Evolutionary conservation across 2,888 invertebrate genomes (phyloP), one percentile per base, ranked within the genome.

Genomic region (Macaria notata): DNA sequence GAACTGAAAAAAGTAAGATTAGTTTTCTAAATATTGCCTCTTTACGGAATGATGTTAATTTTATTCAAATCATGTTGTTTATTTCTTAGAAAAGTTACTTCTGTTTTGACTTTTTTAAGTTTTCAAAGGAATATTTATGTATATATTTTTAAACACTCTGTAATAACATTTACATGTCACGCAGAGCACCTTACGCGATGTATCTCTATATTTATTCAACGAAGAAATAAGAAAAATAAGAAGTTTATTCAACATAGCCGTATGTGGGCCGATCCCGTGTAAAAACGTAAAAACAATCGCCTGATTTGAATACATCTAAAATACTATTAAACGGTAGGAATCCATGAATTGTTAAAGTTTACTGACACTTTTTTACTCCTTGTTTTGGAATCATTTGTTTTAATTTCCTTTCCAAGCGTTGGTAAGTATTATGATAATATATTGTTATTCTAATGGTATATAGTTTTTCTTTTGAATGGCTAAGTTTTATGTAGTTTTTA

Each of bases 111-210:
- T 19, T 19, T 19, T 19, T 19, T 19, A 2, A 19, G 19, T 19
- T 19, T 19, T 19, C 1, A 19, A 19, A 19, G 1, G 19, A 19
- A 19, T 19, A 19, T 2, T 19, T 19, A 19, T 19, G 1, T 19
- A 19, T 19, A 19, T 19, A 2, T 19, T 19, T 19, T 19, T 19
- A 36, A 36, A 36, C 33, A 36, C 33, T 6, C 33, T 36, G 33
- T 36, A 36, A 0, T 6, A 19, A 19, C 2, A 36, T 1, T 36
- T 1, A 1, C 33, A 7, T 3, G 33, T 75, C 83, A 75, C 69
- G 73, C 73, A 73, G 78, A 58, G 78, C 73, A 71, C 65, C 72
- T 70, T 68, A 70, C 69, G 69, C 64, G 67, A 72, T 78, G 69
- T 61, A 61, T 74, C 68, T 66, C 62, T 61, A 72, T 72, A 69